These are phyloP conservation scores for Montipora cactus DNA, from an alignment of 64 coral and sea anemone species.

Conservation along the genomic window DNA sequence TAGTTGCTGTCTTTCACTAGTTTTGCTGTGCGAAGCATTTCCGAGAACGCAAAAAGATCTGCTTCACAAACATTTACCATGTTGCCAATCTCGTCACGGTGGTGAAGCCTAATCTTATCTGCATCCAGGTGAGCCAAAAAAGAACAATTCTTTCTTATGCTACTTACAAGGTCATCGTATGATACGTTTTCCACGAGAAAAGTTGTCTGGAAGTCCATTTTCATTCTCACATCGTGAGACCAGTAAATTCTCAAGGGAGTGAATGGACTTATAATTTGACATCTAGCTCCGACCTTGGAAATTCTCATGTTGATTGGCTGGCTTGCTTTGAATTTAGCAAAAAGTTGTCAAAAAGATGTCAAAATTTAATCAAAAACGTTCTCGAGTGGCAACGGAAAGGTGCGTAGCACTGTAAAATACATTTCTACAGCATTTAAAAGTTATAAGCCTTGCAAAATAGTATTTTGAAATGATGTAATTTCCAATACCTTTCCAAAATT, in stretches of 20 bases:
- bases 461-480: too few species aligned
- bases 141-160: conserved; percentile 8
- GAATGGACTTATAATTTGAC: neutral
- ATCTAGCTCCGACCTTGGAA: neutral
- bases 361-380: neutral
- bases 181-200: neutral
- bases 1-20: conserved; percentile 34
- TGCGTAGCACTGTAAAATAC: neutral
- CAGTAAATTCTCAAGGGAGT: neutral
- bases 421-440: too few species aligned
- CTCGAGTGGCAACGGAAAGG: neutral
- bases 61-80: neutral
- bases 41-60: neutral
- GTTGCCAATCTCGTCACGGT: neutral
- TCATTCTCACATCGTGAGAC: neutral
- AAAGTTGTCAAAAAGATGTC: neutral
- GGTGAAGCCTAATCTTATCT: conserved; percentile 17
- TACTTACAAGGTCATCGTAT: neutral
- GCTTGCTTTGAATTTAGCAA: neutral
- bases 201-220: neutral
- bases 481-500: conserved; percentile 63
- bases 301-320: neutral
- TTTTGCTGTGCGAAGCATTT: conserved; percentile 26
- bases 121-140: neutral
- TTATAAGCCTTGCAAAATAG: too few species aligned